These are phyloP conservation scores for Ophraella communa DNA, from an alignment of 2,888 invertebrate species.

Conservation along the genomic window DNA sequence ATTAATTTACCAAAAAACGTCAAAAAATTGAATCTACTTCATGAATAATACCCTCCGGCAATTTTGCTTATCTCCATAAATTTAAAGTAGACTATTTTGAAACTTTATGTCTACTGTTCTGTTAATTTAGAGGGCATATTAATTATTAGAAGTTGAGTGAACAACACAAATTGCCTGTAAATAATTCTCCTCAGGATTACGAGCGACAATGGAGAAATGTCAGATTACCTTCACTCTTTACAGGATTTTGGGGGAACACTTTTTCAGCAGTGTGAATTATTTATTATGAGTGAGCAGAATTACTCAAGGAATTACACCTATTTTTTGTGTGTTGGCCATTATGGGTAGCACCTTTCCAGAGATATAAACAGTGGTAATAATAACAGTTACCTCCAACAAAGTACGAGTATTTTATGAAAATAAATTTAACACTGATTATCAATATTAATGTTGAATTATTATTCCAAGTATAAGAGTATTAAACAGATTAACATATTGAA, in stretches of 20 bases:
- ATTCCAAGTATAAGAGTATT: too few relatives aligned
- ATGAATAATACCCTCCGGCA: neutral
- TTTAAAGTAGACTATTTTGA: neutral
- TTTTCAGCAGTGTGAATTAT: neutral
- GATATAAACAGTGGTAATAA: too few relatives aligned
- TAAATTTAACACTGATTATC: too few relatives aligned
- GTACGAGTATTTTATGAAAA: too few relatives aligned
- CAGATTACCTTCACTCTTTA: slow-evolving; percentile 2
- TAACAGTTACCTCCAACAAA: too few relatives aligned
- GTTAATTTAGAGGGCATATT: neutral
- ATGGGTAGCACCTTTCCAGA: too few relatives aligned
- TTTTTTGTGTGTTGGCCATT: neutral
- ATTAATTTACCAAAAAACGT: too few relatives aligned
- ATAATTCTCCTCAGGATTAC: slow-evolving; percentile 4
- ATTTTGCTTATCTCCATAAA: neutral
- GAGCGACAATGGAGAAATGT: neutral
- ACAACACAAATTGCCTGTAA: slow-evolving; percentile 1
- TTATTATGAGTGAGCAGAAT: neutral
- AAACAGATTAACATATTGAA: too few relatives aligned
- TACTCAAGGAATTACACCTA: neutral
- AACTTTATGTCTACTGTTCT: neutral
- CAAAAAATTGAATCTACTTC: neutral
- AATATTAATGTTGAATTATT: too few relatives aligned
- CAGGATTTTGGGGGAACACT: neutral
- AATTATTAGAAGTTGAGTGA: slow-evolving; percentile 2